phyloP scores from a whole-genome alignment of 2,888 invertebrate species.

The Pedicia rivosa region DNA sequence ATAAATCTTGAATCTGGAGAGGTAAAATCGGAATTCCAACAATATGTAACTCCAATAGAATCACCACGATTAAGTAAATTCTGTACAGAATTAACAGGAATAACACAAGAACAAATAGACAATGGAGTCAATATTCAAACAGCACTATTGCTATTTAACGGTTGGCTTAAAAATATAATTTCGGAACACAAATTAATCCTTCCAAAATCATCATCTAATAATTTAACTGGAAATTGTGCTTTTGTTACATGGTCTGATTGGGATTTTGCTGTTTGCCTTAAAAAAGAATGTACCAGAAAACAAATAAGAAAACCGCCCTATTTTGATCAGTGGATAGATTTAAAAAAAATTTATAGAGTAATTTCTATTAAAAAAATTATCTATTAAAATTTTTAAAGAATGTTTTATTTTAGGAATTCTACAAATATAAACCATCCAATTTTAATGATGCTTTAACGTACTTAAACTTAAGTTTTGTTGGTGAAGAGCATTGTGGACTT shows the following conservation, averaged over 20 bases:
- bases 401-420: constrained; percentile 32
- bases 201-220: constrained; percentile 31
- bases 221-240: constrained; percentile 31
- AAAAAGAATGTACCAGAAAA: constrained; percentile 41
- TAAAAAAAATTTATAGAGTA: constrained; percentile 35
- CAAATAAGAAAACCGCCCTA: constrained; percentile 33
- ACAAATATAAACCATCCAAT: constrained; percentile 33
- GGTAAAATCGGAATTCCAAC: constrained; percentile 40
- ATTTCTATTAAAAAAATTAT: background rate
- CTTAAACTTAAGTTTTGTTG: constrained; percentile 39
- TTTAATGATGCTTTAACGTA: constrained; percentile 37
- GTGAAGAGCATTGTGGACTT: constrained; percentile 41
- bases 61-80: constrained; percentile 38
- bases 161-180: constrained; percentile 35
- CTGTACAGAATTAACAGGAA: constrained; percentile 40
- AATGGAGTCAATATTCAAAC: constrained; percentile 33
- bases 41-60: constrained; percentile 43
- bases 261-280: constrained; percentile 42
- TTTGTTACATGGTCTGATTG: constrained; percentile 46
- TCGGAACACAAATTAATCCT: constrained; percentile 22
- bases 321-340: constrained; percentile 42
- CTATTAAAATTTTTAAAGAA: background rate
- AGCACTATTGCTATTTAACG: constrained; percentile 35
- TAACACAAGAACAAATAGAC: constrained; percentile 37
- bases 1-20: constrained; percentile 34